Percentiles rank a stretch among this genome's conserved stretches.
phyloP scores from a whole-genome alignment of 2,797 vertebrate genomes.

The Semotilus atromaculatus region DNA sequence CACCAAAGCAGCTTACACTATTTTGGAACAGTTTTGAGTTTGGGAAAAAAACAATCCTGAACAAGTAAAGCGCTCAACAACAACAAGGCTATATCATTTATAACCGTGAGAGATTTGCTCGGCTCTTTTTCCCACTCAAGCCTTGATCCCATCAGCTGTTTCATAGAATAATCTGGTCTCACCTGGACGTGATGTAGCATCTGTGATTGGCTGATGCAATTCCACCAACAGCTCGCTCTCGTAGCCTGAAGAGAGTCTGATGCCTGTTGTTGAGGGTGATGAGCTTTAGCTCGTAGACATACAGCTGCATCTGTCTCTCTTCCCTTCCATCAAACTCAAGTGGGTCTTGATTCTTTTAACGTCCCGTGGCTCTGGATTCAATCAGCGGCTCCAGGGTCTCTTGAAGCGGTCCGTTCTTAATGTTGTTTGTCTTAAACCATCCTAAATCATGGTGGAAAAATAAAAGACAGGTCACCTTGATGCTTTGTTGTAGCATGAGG shows the following conservation, averaged over 20 bases:
- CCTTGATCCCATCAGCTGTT: constrained; percentile 15
- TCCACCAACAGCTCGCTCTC: constrained; percentile 30
- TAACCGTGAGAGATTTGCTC: constrained; percentile 20
- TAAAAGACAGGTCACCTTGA: constrained; percentile 5
- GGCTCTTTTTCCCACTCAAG: constrained; percentile 27
- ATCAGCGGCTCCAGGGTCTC: not conserved
- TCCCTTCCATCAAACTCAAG: constrained; percentile 43
- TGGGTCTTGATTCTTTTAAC: constrained; percentile 36
- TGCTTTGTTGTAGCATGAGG: not conserved
- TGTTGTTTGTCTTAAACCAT: constrained; percentile 33
- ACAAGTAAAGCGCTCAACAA: not conserved
- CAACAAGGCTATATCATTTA: not conserved
- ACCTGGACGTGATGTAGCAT: constrained; percentile 23
- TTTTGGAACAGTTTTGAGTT: not conserved
- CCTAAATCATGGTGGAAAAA: constrained; percentile 1
- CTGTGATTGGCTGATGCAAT: constrained; percentile 43
- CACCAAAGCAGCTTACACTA: not conserved
- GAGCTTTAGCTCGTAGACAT: constrained; percentile 17
- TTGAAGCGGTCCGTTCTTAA: not conserved
- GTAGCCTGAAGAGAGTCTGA: constrained; percentile 23
- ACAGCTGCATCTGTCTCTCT: constrained; percentile 39
- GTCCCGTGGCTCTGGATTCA: constrained; percentile 25
- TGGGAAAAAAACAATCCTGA: not conserved
- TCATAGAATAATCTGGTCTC: constrained; percentile 22
- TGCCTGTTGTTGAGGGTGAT: constrained; percentile 32